Percentiles rank a stretch among this genome's conserved stretches.
Conservation (phyloP, 1,140 invertebrate genomes). For the Lasioglossum baleicum region DNA sequence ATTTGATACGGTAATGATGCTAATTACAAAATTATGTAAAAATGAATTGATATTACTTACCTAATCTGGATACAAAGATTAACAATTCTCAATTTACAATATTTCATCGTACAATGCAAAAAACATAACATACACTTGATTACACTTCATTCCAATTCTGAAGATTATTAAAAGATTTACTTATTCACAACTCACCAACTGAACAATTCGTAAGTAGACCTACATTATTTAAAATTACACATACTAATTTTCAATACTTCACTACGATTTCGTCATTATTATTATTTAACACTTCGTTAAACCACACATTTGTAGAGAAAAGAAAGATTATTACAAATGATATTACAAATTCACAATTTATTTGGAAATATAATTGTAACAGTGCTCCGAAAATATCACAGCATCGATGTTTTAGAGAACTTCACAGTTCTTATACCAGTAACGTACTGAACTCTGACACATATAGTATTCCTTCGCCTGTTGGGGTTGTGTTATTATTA, state of each 20-base stretch:
- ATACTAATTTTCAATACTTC: no score
- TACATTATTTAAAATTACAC: not conserved
- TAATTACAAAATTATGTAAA: no score
- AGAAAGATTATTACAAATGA: not conserved
- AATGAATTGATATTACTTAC: not conserved
- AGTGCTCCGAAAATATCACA: not conserved
- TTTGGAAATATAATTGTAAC: not conserved
- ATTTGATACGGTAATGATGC: no score
- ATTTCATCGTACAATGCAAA: not conserved
- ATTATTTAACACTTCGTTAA: not conserved
- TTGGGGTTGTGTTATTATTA: conserved; percentile 75
- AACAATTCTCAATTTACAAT: not conserved
- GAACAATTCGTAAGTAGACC: not conserved
- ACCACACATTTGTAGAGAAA: not conserved
- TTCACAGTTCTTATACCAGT: not conserved
- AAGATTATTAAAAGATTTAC: not conserved
- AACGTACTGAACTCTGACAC: conserved; percentile 2
- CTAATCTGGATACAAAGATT: no score
- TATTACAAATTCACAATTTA: not conserved
- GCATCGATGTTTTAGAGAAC: not conserved
- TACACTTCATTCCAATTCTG: not conserved
- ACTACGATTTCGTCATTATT: not conserved
- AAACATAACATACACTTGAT: not conserved
- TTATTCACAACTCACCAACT: not conserved
- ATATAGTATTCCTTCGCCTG: conserved; percentile 57